A percentile compares a stretch with the other conserved stretches of the same genome.
Evolutionary conservation across 2,888 invertebrate species (phyloP).

Genomic region (Eustalomyia histrio): DNA sequence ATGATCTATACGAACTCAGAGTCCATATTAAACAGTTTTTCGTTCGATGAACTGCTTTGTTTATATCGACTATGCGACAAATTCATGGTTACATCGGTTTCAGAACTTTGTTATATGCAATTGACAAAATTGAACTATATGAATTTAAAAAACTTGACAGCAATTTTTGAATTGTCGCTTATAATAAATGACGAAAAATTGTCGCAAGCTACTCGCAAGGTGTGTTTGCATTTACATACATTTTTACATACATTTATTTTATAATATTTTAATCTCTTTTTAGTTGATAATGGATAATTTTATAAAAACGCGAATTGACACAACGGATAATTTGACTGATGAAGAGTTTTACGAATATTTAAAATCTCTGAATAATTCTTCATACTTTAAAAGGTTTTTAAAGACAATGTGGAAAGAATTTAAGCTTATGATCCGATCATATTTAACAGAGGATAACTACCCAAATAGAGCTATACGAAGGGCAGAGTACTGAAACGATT

Average conservation of each 20-base stretch:
- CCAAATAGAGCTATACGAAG: too few relatives aligned
- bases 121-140: background rate
- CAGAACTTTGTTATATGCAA: background rate
- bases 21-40: background rate
- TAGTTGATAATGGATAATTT: too few relatives aligned
- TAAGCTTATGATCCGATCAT: too few relatives aligned
- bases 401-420: too few relatives aligned
- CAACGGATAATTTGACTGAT: background rate
- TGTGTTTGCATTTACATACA: too few relatives aligned
- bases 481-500: too few relatives aligned
- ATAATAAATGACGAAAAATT: background rate
- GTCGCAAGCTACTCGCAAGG: too few relatives aligned
- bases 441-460: too few relatives aligned
- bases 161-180: background rate
- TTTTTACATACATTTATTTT: background rate
- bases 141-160: background rate
- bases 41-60: background rate
- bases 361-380: too few relatives aligned
- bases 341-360: background rate
- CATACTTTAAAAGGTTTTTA: too few relatives aligned
- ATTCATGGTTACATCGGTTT: slow-evolving; percentile 13
- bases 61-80: slow-evolving; percentile 25
- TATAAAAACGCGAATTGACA: too few relatives aligned
- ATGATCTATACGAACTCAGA: background rate
- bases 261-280: background rate